Conservation (phyloP, 2,113 vertebrate genomes). For the Pleuronectes platessa region DNA sequence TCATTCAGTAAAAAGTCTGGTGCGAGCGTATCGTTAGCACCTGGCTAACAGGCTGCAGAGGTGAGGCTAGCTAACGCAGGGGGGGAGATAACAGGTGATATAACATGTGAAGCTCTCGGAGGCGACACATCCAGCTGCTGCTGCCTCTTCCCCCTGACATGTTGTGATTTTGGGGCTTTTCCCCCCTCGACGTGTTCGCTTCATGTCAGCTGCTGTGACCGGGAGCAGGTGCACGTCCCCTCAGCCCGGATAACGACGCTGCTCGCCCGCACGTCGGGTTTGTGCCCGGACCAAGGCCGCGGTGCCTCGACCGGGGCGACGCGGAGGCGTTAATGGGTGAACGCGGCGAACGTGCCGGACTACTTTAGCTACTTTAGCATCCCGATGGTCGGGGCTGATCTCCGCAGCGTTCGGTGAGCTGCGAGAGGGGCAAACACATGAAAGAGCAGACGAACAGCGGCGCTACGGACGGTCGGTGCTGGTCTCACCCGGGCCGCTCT, state of each 20-base stretch:
- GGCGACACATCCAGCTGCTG: no score
- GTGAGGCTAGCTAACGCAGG: no score
- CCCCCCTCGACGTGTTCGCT: background rate
- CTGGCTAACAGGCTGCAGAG: background rate
- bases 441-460: constrained; percentile 34
- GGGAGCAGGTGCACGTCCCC: constrained; percentile 65
- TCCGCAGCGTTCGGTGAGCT: constrained; percentile 64
- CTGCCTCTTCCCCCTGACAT: no score
- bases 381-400: constrained; percentile 23
- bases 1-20: no score
- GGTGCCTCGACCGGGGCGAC: background rate
- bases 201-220: constrained; percentile 10
- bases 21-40: no score
- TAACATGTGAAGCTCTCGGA: no score
- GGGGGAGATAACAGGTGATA: no score
- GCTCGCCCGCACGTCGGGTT: background rate
- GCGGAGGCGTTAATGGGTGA: background rate
- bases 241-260: constrained; percentile 22
- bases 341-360: background rate
- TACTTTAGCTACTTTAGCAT: constrained; percentile 24
- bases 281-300: background rate
- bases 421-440: constrained; percentile 25
- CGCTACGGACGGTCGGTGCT: constrained; percentile 14
- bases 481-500: constrained; percentile 92
- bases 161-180: no score